Base-by-base conservation (phyloP, 2,888 invertebrate genomes). In the Rhodophaea formosa region DNA sequence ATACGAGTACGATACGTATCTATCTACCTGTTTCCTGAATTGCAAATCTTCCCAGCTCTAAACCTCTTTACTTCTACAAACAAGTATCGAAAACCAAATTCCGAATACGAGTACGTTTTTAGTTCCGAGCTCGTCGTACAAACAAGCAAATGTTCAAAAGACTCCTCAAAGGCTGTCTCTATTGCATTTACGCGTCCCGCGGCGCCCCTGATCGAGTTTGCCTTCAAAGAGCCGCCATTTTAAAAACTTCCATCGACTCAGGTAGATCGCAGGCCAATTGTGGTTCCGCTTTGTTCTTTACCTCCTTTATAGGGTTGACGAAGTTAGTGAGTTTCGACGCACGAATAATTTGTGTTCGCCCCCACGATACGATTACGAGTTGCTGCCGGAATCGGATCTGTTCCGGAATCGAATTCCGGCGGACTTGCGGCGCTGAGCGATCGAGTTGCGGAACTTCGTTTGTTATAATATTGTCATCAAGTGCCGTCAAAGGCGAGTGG, bases 171-270 rank as follows among this genome's bases (percentile, higher is more conserved):
- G 88, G 84, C 84, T 81, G 81, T 82, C 86, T 79, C 86, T 84
- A 88, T 90, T 87, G 80, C 82, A 88, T 91, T 89, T 89, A 82
- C 88, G 86, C 89, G 88, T 90, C 89, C 89, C 90, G 82, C 82
- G 85, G 86, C 87, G 82, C 75, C 75, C 79, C 79, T 87, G 86
- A 91, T 91, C 80, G 88, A 88, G 82, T 91, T 88, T 82, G 60
- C 77, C 79, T 76, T 89, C 89, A 88, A 88, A 91, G 88, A 88
- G 84, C 84, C 79, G 86, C 86, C 87, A 87, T 88, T 89, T 89
- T 89, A 87, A 86, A 88, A 88, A 88, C 76, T 88, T 87, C 81
- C 79, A 84, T 80, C 80, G 80, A 83, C 78, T 77, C 85, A 87
- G 86, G 87, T 87, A 86, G 77, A 70, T 73, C 74, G 79, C 74